A percentile compares a stretch with the other conserved stretches of the same genome.
phyloP scores from a whole-genome alignment of 2,888 invertebrate genomes.

The Zygaena filipendulae region DNA sequence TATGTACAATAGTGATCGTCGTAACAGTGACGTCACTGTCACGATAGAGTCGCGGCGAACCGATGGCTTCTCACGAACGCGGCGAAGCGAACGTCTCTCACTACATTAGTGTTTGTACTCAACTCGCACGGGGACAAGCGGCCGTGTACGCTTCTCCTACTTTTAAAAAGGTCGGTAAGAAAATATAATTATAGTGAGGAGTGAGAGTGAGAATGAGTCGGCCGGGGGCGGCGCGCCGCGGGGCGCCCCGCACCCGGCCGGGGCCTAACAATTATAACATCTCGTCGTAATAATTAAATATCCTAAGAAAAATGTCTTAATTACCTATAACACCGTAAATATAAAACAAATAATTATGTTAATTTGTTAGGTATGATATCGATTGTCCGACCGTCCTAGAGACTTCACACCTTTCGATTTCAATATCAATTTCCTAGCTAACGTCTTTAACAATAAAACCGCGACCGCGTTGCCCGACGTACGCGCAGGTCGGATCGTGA shows the following conservation, averaged over 20 bases:
- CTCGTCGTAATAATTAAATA: slow-evolving; percentile 67
- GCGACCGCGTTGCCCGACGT: slow-evolving; percentile 56
- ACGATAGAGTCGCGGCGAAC: slow-evolving; percentile 62
- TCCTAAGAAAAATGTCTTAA: slow-evolving; percentile 69
- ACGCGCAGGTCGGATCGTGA: slow-evolving; percentile 26
- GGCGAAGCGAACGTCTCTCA: slow-evolving; percentile 56
- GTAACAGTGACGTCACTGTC: slow-evolving; percentile 48
- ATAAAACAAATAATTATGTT: slow-evolving; percentile 69
- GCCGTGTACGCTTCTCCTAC: slow-evolving; percentile 64
- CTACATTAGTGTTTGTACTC: slow-evolving; percentile 55
- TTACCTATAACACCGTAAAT: slow-evolving; percentile 69
- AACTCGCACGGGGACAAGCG: slow-evolving; percentile 60
- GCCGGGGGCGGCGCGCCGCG: slow-evolving; percentile 42
- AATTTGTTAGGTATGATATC: slow-evolving; percentile 69
- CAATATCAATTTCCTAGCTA: slow-evolving; percentile 70
- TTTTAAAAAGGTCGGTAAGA: slow-evolving; percentile 63
- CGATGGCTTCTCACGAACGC: slow-evolving; percentile 67
- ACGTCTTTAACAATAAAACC: slow-evolving; percentile 65
- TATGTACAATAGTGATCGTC: slow-evolving; percentile 59
- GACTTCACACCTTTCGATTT: slow-evolving; percentile 67
- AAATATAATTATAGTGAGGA: slow-evolving; percentile 68
- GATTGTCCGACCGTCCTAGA: slow-evolving; percentile 63
- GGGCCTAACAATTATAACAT: slow-evolving; percentile 62
- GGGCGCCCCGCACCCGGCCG: slow-evolving; percentile 43
- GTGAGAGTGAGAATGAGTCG: slow-evolving; percentile 60